phyloP scores from a whole-genome alignment of 2,113 vertebrate genomes.

The Nycticebus coucang region DNA sequence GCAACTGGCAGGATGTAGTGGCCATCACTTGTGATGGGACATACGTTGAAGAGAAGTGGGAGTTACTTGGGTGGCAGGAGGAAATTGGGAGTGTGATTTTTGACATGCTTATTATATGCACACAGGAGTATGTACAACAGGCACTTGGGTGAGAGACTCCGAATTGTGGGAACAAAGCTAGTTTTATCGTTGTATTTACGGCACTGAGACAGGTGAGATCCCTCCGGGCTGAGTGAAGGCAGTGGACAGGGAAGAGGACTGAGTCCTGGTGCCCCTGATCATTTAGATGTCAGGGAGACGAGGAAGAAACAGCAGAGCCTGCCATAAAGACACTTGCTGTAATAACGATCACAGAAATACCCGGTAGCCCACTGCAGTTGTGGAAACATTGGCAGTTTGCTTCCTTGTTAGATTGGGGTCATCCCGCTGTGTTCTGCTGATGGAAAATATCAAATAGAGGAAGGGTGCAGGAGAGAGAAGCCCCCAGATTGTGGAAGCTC shows the following conservation, averaged over 20 bases:
- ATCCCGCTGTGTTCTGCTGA: background rate
- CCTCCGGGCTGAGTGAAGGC: background rate
- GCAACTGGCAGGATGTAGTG: background rate
- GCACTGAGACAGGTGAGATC: background rate
- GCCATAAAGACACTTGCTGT: background rate
- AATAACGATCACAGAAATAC: background rate
- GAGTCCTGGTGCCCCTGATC: background rate
- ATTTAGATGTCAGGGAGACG: background rate
- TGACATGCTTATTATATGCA: background rate
- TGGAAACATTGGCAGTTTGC: background rate
- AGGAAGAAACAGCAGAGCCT: background rate
- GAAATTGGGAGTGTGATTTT: background rate
- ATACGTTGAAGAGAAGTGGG: background rate
- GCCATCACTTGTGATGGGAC: background rate
- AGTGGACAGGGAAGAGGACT: background rate
- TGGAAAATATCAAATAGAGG: background rate
- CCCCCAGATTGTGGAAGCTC: no score
- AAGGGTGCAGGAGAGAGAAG: background rate
- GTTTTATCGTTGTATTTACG: background rate
- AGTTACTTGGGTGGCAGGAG: background rate
- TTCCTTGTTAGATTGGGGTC: background rate
- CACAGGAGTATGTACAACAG: background rate
- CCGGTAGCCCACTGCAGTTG: background rate
- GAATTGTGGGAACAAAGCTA: background rate
- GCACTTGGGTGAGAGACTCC: no score